Base-by-base conservation (phyloP, 2,113 vertebrate genomes). In the Clarias magur region DNA sequence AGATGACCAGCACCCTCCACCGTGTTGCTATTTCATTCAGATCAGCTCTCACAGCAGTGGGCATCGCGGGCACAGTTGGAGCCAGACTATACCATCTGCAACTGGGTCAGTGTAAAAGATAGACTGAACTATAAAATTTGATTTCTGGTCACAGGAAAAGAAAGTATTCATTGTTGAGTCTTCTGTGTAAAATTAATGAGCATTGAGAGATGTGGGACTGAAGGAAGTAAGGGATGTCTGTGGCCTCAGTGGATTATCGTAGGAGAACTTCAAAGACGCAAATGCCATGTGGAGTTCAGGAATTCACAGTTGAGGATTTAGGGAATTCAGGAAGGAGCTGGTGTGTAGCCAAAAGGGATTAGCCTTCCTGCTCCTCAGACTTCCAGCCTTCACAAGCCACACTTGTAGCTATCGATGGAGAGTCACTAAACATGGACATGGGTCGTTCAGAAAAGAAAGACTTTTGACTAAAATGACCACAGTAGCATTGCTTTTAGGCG, bases 151-250 rank as follows among this genome's bases (percentile, higher is more conserved):
- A 67, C 78, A 59, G 59, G 30, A 84, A 68, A 60, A 10, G 25
- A 81, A 78, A 81, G 30, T 57, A 56, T 87, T 62, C 67, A 84
- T 88, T 88, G 89, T 85, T 80, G 60, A 88, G 60, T 25, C 48
- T 82, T 86, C 54, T 84, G n/a, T 57, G n/a, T 54, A 23, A 38
- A 72, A 60, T 82, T 90, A 87, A 90, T 90, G 82, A 90, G 62
- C 15, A 0, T 68, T 85, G 67, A 57, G 82, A 78, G 27, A 30
- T 42, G 60, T 78, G n/a, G 42, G 21, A 67, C 57, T 78, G 48
- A 19, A 79, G 85, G 68, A 84, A 88, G 84, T 88, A 60, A 86
- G 81, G 42, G 70, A 56, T 87, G 87, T 38, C 82, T 73, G 78
- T 87, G 87, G 60, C 82, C 83, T 86, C 82, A 56, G 72, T 85